Evolutionary conservation across 2,797 vertebrate species (phyloP), one percentile per base, ranked within the genome.

Genomic region (Octomys mimax): DNA sequence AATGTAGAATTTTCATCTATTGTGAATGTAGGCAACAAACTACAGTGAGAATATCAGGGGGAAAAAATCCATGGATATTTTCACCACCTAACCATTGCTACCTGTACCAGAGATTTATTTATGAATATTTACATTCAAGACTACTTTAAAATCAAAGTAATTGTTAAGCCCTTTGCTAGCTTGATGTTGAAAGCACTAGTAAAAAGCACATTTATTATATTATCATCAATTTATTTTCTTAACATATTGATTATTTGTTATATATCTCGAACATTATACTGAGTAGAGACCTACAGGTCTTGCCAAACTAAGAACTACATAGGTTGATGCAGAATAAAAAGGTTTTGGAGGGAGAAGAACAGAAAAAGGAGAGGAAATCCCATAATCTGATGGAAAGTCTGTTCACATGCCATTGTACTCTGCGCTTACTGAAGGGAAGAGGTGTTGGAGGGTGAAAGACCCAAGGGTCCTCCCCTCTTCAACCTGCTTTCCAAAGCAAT

Each of bases 121-220:
- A 95, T 11, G 95, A 96, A 92, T 95, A 88, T 88, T 94, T 93
- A 84, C 14, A 90, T 64, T 80, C 71, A 94, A 75, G 16, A 78
- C n/a, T 87, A 85, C 78, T 96, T 96, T 91, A 33, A 94, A 95
- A 85, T 78, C 85, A 89, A 5, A 95, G 70, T 85, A 64, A 95
- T 95, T 95, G 90, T 95, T 95, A 95, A 96, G 57, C 42, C 33
- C 46, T 92, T 83, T 57, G 59, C 78, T 79, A 81, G n/a, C 39
- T 73, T 97, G 88, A 95, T 54, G 84, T 57, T 93, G 93, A 94
- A 96, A 96, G 92, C 62, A 39, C 93, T 87, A 92, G 85, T 64
- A 82, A 95, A 59, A 39, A 95, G 66, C 10, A 33, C 21, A 87
- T 83, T 84, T 82, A 79, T 93, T 57, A 90, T 21, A 87, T 62